Base-by-base conservation (phyloP, 92 coral and sea anemone genomes). In the Anthopleura xanthogrammica region DNA sequence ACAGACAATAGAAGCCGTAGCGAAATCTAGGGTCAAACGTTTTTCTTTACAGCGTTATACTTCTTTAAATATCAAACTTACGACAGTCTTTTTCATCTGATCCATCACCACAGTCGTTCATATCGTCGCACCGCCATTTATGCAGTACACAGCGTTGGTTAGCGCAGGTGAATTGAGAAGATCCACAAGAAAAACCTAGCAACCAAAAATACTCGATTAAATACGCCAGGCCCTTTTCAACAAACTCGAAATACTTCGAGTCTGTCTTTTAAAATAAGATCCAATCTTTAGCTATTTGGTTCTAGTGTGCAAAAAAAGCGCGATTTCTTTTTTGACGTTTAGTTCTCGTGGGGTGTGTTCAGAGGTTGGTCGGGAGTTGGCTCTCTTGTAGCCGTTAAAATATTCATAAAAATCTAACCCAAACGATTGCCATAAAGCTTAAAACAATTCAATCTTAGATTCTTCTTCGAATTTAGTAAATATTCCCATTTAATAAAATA, bases 101-200 rank as follows among this genome's bases (percentile, higher is more conserved):
- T 65, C 91, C 90, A 86, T 95, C 98, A 0, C 77, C 87, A 79
- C 98, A 95, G 77, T 95, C 98, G 41, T 77, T 76, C 12, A 86
- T 64, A 39, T 89, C 93, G 56, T 95, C 98, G 81, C 98, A 95
- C 40, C 89, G 90, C 98, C 98, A 95, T 46, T 86, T 77, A 22
- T 73, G 46, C 91, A 86, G 92, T 73, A 93, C 77, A 68, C 98
- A 95, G 10, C 82, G 82, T 24, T 77, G 87, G 72, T 91, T 89
- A 20, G 39, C 79, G 79, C 94, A 91, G 79, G 78, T 65, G 90
- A 88, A 85, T 82, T 91, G 87, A 50, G 90, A 75, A 72, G 83
- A 40, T 29, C 48, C 36, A 55, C 94, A 91, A 40, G 80, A 80
- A 85, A 91, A 88, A 7, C 79, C 93, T 90, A 85, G 88, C 82